Evolutionary conservation across 2,797 vertebrate genomes (phyloP), one percentile per base, ranked within the genome.

Genomic region (Diceros bicornis): DNA sequence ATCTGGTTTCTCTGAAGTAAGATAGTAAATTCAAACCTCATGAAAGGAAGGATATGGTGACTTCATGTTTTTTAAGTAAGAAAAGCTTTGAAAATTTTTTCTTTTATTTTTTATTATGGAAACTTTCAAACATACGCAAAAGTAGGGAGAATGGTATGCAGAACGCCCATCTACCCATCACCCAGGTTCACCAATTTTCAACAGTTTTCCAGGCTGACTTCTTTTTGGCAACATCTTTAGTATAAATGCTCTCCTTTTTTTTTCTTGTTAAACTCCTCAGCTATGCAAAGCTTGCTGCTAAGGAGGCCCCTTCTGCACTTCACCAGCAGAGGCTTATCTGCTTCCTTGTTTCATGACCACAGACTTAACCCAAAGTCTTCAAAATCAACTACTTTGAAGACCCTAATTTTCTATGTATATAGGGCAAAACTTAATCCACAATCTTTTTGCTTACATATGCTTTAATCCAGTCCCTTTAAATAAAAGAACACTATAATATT

Each of bases 41-140:
- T 59, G 72, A 94, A 94, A 90, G 87, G 92, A 94, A 83, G 27
- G 59, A 68, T 64, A 62, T 25, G 71, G 71, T 81, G 61, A 94
- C 72, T 82, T 95, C 74, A 55, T 87, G 79, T 34, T 50, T 90
- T 82, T 91, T 44, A 89, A 96, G 57, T 34, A 50, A 27, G 57
- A 82, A 82, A 92, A 75, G 59, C 66, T 62, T 75, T n/a, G 27
- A 78, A 14, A 37, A 27, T 7, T 72, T 61, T 41, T 41, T 68
- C 75, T 90, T 72, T 50, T 9, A 68, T 32, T 77, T 59, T 78
- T 68, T 86, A 10, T 88, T 88, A 55, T 68, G 91, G 81, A 85
- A 82, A 81, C 82, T 64, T 91, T 71, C 47, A 66, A 52, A 32
- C 66, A 66, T 32, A 20, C 14, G 27, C 25, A 17, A 7, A 87